Evolutionary conservation across 2,113 vertebrate genomes (phyloP).

Genomic region (Pteruthius melanotis): DNA sequence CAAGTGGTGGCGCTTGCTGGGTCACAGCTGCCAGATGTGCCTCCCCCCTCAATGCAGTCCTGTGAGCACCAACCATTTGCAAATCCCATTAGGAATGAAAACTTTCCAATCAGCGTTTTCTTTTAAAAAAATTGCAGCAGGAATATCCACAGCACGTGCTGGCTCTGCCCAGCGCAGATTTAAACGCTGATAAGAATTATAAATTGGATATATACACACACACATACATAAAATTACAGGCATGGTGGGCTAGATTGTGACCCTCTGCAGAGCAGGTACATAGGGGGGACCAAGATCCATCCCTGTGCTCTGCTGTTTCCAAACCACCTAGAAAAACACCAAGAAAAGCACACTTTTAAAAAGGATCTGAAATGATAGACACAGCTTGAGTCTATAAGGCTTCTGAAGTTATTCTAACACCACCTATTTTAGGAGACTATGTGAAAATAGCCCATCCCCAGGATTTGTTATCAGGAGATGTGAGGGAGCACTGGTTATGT

Average conservation of each 20-base stretch:
- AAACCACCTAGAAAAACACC: not conserved
- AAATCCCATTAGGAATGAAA: not conserved
- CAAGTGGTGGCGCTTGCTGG: rapidly evolving
- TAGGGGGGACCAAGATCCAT: not conserved
- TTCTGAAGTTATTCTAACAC: not conserved
- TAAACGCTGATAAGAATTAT: not conserved
- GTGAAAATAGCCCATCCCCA: not conserved
- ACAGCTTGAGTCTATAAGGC: not conserved
- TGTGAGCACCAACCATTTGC: not conserved
- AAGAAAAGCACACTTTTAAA: not conserved
- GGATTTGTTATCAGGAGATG: not conserved
- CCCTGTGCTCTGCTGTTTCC: not conserved
- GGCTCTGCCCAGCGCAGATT: not conserved
- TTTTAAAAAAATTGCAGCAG: not conserved
- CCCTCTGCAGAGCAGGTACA: not conserved
- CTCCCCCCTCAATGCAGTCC: not conserved
- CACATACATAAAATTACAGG: not conserved
- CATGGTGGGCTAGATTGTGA: not conserved
- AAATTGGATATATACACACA: not conserved
- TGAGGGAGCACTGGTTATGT: not conserved
- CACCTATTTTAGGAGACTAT: not conserved
- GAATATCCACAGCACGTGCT: not conserved
- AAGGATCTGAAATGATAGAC: not conserved
- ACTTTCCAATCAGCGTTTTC: not conserved
- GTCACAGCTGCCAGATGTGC: not conserved